These are phyloP conservation scores for Diplosoma virens DNA, from an alignment of 23 tunicate species.

Conservation along the genomic window DNA sequence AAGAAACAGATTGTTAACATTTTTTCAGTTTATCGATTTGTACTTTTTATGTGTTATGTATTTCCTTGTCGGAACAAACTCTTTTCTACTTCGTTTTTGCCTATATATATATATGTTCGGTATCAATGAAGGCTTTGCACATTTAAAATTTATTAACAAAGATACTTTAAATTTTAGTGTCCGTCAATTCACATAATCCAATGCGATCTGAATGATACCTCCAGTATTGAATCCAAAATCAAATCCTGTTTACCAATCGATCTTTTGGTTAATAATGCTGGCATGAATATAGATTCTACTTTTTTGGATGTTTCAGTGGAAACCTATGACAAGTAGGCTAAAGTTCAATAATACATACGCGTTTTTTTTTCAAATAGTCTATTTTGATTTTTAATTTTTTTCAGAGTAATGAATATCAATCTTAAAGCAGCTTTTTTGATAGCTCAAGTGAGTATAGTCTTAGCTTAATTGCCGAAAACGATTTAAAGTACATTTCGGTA, in stretches of 20 bases:
- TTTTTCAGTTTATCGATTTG: too few species aligned
- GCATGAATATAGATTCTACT: conserved; percentile 54
- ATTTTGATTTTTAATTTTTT: not conserved
- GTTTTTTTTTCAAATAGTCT: too few species aligned
- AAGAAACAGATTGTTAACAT: too few species aligned
- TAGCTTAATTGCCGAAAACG: too few species aligned
- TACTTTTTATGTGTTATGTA: too few species aligned
- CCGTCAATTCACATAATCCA: conserved; percentile 51
- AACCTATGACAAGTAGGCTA: conserved; percentile 51
- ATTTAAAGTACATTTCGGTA: too few species aligned
- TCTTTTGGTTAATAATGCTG: conserved; percentile 93
- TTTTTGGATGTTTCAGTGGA: conserved; percentile 54
- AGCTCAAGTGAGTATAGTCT: conserved; percentile 75
- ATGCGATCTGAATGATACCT: conserved; percentile 58
- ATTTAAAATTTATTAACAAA: too few species aligned
- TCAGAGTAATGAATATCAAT: conserved; percentile 35
- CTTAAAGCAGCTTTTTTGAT: conserved; percentile 63
- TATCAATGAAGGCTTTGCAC: too few species aligned
- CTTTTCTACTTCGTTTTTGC: too few species aligned
- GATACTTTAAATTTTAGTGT: conserved; percentile 54
- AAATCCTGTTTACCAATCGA: conserved; percentile 75
- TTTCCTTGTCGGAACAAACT: too few species aligned
- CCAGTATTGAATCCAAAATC: conserved; percentile 36
- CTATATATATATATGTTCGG: too few species aligned
- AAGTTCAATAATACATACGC: too few species aligned